phyloP scores from a whole-genome alignment of 1,140 invertebrate genomes.

The Drosophila melanica region DNA sequence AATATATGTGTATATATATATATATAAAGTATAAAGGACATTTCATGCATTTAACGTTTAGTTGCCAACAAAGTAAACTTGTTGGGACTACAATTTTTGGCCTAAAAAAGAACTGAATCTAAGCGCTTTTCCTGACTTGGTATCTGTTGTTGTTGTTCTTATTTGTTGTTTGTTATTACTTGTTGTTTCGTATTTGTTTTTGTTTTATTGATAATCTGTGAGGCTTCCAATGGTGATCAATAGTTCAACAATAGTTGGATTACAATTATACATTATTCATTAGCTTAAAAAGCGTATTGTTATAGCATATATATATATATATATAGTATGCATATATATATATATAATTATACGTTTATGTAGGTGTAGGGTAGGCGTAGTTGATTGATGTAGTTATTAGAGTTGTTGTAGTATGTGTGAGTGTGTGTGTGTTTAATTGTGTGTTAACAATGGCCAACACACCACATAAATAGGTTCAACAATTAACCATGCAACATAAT shows the following conservation, averaged over 20 bases:
- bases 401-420: neutral
- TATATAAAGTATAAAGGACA: constrained; percentile 15
- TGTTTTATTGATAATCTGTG: constrained; percentile 33
- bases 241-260: constrained; percentile 36
- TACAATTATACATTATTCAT: constrained; percentile 38
- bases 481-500: constrained; percentile 26
- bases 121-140: constrained; percentile 10
- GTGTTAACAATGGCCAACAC: constrained; percentile 2
- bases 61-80: neutral
- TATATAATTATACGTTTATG: constrained; percentile 21
- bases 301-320: constrained; percentile 35
- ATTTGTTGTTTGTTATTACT: neutral
- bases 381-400: neutral
- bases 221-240: constrained; percentile 43
- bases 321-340: constrained; percentile 5
- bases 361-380: constrained; percentile 6
- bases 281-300: constrained; percentile 43
- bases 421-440: constrained; percentile 3
- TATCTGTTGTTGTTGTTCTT: neutral
- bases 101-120: constrained; percentile 6
- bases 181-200: constrained; percentile 12
- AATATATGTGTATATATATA: constrained; percentile 4
- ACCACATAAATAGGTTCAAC: constrained; percentile 16
- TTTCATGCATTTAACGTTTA: constrained; percentile 6
- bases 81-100: neutral